These are phyloP conservation scores for Carassius gibelio DNA, from an alignment of 2,113 vertebrate genomes.

Conservation along the genomic window DNA sequence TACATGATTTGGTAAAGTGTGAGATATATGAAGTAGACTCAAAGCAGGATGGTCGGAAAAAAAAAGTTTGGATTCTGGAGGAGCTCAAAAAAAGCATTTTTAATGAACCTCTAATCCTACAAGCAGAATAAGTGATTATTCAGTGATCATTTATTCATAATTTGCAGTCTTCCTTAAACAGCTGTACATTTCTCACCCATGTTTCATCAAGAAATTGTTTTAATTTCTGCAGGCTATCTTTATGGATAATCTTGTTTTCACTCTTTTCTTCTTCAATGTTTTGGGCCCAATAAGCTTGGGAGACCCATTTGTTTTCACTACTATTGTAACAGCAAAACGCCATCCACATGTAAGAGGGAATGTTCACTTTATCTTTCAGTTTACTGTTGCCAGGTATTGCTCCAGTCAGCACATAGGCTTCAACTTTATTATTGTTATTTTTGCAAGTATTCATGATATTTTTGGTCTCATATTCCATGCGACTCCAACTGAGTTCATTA, in stretches of 20 bases:
- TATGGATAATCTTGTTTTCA: neutral
- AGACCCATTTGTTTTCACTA: neutral
- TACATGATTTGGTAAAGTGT: too few species aligned
- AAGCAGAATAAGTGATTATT: too few species aligned
- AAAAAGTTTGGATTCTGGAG: too few species aligned
- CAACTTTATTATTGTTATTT: too few species aligned
- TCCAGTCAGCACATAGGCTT: neutral
- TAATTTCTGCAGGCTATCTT: neutral
- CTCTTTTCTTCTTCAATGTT: neutral
- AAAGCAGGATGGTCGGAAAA: too few species aligned
- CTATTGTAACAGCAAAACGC: neutral
- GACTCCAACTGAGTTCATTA: neutral
- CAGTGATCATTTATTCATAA: too few species aligned
- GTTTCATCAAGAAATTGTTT: neutral
- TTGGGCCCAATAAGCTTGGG: neutral
- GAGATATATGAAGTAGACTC: too few species aligned
- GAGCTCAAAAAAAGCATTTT: too few species aligned
- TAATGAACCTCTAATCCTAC: too few species aligned
- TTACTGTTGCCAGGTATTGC: neutral
- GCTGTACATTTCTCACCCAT: neutral
- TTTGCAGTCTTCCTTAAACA: neutral
- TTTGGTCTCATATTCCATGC: too few species aligned
- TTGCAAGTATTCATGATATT: too few species aligned
- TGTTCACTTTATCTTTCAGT: neutral
- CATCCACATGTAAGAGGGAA: neutral